phyloP scores from a whole-genome alignment of 2,797 vertebrate genomes.

The Sylvilagus floridanus region DNA sequence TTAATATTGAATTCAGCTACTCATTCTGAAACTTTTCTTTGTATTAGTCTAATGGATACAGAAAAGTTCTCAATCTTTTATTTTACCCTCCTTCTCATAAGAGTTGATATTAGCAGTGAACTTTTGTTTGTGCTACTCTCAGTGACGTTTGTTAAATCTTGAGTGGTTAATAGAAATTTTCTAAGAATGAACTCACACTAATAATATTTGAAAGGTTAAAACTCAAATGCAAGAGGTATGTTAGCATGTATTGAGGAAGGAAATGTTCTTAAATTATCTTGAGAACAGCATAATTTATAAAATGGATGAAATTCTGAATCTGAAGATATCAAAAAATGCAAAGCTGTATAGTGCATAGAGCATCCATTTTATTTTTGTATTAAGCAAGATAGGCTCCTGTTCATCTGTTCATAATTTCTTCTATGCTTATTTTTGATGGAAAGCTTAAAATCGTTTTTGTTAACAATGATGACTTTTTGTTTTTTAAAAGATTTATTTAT shows the following conservation, averaged over 20 bases:
- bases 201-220: constrained; percentile 35
- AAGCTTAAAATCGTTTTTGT: constrained; percentile 2
- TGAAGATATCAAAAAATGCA: neutral
- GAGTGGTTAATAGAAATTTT: constrained; percentile 68
- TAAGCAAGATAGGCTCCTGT: constrained; percentile 11
- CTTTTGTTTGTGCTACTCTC: constrained; percentile 59
- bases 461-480: too few species aligned
- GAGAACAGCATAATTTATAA: neutral
- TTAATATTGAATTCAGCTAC: neutral
- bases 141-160: constrained; percentile 72
- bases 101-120: constrained; percentile 72
- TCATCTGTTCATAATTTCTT: neutral
- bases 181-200: constrained; percentile 60
- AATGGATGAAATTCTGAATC: neutral
- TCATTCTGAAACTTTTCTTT: constrained; percentile 38
- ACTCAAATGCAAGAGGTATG: neutral
- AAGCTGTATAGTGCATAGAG: neutral
- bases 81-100: constrained; percentile 7
- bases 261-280: constrained; percentile 25
- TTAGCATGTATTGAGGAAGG: constrained; percentile 18
- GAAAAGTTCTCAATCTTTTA: constrained; percentile 22
- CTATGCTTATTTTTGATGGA: constrained; percentile 33
- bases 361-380: neutral
- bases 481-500: too few species aligned
- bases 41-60: neutral